phyloP scores from a whole-genome alignment of 2,797 vertebrate species.

The Anguilla anguilla region DNA sequence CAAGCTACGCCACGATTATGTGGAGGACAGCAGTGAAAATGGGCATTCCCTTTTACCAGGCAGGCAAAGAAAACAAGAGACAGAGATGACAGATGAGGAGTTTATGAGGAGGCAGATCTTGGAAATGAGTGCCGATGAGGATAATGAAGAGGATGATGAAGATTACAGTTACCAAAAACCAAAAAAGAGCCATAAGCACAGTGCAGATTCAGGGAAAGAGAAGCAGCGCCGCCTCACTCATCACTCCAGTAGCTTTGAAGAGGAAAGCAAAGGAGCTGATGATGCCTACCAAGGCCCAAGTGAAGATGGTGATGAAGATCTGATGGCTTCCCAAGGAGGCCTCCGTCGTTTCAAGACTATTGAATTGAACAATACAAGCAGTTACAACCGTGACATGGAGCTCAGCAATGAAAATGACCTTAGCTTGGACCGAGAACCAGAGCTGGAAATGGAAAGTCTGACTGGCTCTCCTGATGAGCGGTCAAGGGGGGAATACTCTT shows the following conservation, averaged over 20 bases:
- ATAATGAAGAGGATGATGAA: conserved; percentile 85
- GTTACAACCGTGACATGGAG: conserved; percentile 88
- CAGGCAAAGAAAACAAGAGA: conserved; percentile 78
- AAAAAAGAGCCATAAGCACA: conserved; percentile 81
- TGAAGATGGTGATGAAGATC: conserved; percentile 75
- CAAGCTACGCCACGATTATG: conserved; percentile 93
- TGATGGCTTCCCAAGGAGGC: conserved; percentile 85
- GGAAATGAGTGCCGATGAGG: conserved; percentile 99
- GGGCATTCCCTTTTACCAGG: conserved; percentile 88
- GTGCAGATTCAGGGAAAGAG: conserved; percentile 83
- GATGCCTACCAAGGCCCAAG: conserved; percentile 59
- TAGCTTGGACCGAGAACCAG: conserved; percentile 84
- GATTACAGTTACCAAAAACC: conserved; percentile 67
- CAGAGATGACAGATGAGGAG: conserved; percentile 87
- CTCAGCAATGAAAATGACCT: conserved; percentile 84
- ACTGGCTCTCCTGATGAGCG: conserved; percentile 96
- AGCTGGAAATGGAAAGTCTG: conserved; percentile 98
- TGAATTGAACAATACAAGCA: conserved; percentile 93
- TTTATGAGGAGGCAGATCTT: conserved; percentile 97
- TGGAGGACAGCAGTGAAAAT: conserved; percentile 96
- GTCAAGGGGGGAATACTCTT: conserved; percentile 95
- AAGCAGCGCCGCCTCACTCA: conserved; percentile 85
- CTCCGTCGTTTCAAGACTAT: conserved; percentile 98
- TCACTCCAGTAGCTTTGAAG: conserved; percentile 84
- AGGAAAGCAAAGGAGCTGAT: conserved; percentile 81